Evolutionary conservation across 2,888 invertebrate genomes (phyloP).

Genomic region (Cephus runcator): DNA sequence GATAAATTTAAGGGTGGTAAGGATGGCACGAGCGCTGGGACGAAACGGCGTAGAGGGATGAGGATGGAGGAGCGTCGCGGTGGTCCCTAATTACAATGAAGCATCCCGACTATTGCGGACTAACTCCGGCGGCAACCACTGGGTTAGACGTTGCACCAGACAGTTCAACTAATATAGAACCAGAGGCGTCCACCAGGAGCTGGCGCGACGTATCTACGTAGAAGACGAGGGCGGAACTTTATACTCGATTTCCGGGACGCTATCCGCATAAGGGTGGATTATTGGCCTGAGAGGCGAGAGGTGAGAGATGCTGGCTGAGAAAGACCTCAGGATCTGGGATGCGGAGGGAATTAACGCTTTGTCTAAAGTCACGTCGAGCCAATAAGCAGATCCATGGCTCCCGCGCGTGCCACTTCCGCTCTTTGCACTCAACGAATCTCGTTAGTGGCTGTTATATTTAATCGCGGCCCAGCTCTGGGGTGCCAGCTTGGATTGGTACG

Average conservation of each 20-base stretch:
- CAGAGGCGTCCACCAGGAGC: background rate
- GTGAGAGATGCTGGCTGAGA: background rate
- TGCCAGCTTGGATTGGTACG: background rate
- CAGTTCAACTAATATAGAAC: background rate
- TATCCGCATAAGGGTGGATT: background rate
- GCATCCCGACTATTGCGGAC: conserved; percentile 37
- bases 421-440: background rate
- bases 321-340: conserved; percentile 1
- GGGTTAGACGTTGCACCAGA: background rate
- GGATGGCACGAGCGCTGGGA: background rate
- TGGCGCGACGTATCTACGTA: background rate
- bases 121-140: conserved; percentile 17
- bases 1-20: conserved; percentile 33
- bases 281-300: background rate
- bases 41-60: background rate
- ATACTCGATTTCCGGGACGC: background rate
- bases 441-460: background rate
- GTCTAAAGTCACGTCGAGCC: conserved; percentile 9
- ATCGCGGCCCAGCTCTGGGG: background rate
- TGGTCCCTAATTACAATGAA: conserved; percentile 44
- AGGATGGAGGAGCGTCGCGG: conserved; percentile 16
- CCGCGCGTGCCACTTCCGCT: background rate
- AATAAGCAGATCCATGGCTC: conserved; percentile 10
- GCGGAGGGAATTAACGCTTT: conserved; percentile 15
- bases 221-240: background rate